Evolutionary conservation across 2,888 invertebrate species (phyloP).

Genomic region (Deilephila porcellus): DNA sequence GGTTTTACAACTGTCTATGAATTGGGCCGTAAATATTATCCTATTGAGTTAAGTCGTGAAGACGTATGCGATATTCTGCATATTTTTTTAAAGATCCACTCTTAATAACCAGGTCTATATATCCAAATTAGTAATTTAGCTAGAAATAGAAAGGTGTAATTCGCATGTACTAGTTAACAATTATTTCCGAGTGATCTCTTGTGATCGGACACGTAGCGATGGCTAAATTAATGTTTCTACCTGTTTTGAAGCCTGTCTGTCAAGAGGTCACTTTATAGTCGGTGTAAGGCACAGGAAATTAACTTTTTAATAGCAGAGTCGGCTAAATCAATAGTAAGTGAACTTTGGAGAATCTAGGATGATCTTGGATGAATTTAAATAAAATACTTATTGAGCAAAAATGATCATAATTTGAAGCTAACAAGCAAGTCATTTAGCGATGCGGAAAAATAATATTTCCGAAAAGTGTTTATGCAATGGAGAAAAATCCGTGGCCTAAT

Average conservation of each 20-base stretch:
- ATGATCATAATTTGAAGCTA: too few relatives aligned
- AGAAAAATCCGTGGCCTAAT: too few relatives aligned
- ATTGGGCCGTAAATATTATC: too few relatives aligned
- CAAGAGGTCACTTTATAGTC: slow-evolving; percentile 46
- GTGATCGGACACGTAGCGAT: slow-evolving; percentile 47
- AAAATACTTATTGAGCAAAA: too few relatives aligned
- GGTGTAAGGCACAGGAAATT: slow-evolving; percentile 36
- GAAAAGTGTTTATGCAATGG: too few relatives aligned
- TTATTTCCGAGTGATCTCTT: slow-evolving; percentile 39
- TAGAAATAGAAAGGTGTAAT: slow-evolving; percentile 21
- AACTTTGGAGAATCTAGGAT: too few relatives aligned
- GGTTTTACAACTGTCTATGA: too few relatives aligned
- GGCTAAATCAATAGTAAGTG: too few relatives aligned
- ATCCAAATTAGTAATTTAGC: not conserved
- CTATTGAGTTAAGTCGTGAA: not conserved
- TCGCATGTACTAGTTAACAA: slow-evolving; percentile 32
- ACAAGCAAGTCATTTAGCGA: too few relatives aligned
- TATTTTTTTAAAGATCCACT: not conserved
- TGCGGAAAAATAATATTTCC: too few relatives aligned
- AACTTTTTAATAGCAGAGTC: not conserved
- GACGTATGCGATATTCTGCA: not conserved
- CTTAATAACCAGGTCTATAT: not conserved
- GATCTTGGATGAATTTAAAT: too few relatives aligned
- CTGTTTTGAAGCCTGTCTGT: slow-evolving; percentile 57
- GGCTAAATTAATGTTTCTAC: slow-evolving; percentile 59